Evolutionary conservation across 2,888 invertebrate species (phyloP), one percentile per base, ranked within the genome.

Genomic region (Drosophila meridiana): DNA sequence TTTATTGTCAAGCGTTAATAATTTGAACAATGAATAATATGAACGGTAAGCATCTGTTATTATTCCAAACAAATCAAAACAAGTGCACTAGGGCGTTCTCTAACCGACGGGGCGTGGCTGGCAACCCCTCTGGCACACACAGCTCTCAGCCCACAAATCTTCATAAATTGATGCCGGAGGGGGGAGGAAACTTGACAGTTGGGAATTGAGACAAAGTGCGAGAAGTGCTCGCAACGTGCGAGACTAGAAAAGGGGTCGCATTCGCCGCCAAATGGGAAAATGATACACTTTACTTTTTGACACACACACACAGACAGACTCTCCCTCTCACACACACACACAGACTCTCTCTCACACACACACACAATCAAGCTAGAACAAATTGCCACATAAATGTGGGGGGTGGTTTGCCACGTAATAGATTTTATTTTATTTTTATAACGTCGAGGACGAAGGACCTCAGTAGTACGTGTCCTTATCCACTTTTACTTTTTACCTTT

Each of bases 381-480:
- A 93, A 93, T 93, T 93, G 93, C 92, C 92, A 91, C 91, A 91
- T 89, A 92, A 92, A 90, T 91, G 90, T 83, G 82, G 92, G 91
- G 92, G 92, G 92, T 93, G 93, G 93, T 92, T 92, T 91, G 89
- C 91, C 92, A 92, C 93, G 92, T 92, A 92, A 93, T 93, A 92
- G 92, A 92, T 93, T 92, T 92, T 89, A 90, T 90, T 92, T 92
- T 87, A 87, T 89, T 90, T 87, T 91, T 91, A 89, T 88, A 86
- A 78, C 78, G 40, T 62, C 62, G 53, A 58, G 40, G 40, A 48
- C 47, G 14, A 42, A 28, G 56, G 53, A 52, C 53, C 38, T 13
- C 43, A 14, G 52, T 57, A 48, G 65, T 11, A 72, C 83, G 71
- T 81, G 69, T 69, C 82, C 69, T 80, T 73, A 73, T 72, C 76